These are phyloP conservation scores for Lasiurus borealis DNA, from an alignment of 2,113 vertebrate genomes.

Conservation along the genomic window DNA sequence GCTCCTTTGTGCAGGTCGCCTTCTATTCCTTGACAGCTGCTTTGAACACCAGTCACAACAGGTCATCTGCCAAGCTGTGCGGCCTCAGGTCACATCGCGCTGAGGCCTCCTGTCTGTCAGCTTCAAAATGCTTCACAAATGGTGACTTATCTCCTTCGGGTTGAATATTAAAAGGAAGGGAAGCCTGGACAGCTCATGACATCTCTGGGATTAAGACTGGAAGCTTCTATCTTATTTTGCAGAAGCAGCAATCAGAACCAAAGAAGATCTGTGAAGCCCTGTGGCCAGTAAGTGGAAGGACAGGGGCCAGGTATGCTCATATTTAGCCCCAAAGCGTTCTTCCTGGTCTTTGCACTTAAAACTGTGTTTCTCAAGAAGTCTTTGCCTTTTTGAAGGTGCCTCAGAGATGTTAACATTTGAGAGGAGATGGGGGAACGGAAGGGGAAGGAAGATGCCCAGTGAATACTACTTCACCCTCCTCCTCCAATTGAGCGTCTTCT, in stretches of 20 bases:
- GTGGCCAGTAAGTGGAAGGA: not conserved
- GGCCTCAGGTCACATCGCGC: constrained; percentile 10
- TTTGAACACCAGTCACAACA: constrained; percentile 66
- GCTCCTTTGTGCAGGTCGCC: not conserved
- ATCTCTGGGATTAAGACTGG: not conserved
- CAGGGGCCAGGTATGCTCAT: rapidly evolving
- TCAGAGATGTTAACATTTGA: not conserved
- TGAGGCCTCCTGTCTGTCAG: not conserved
- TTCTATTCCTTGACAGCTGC: constrained; percentile 60
- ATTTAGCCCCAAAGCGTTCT: not conserved
- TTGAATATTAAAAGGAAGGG: constrained; percentile 38
- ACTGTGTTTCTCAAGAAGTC: not conserved
- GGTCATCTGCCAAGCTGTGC: constrained; percentile 58
- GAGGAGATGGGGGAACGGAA: not conserved
- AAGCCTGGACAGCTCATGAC: not conserved
- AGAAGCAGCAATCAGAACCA: constrained; percentile 26
- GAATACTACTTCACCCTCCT: not conserved
- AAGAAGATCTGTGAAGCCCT: not conserved
- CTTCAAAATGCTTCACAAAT: constrained; percentile 57
- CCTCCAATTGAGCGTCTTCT: not conserved
- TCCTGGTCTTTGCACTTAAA: not conserved
- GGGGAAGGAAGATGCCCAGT: not conserved
- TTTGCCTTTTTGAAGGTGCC: not conserved
- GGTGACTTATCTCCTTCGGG: not conserved
- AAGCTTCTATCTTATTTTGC: not conserved